Conservation (phyloP, 2,113 vertebrate species). For the Turdus rufiventris region DNA sequence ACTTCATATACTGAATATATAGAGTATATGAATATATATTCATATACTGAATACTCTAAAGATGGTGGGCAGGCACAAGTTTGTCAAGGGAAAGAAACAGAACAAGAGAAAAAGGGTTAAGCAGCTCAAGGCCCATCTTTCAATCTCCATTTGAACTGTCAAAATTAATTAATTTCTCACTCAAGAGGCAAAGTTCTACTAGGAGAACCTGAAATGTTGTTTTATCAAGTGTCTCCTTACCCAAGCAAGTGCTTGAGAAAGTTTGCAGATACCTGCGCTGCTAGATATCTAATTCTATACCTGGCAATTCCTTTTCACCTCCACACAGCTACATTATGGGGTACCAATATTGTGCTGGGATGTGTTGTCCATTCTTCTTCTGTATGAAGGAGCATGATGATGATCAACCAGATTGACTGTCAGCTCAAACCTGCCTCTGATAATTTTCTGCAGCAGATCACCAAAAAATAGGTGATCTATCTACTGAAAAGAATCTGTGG, state of each 20-base stretch:
- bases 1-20: too few relatives aligned
- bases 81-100: background rate
- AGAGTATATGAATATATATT: too few relatives aligned
- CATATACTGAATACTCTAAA: too few relatives aligned
- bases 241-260: background rate
- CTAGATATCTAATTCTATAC: background rate
- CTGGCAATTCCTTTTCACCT: background rate
- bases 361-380: background rate
- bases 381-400: rapidly evolving
- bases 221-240: background rate
- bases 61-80: background rate
- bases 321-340: background rate
- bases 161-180: background rate
- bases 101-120: background rate
- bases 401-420: background rate
- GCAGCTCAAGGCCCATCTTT: background rate
- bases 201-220: background rate
- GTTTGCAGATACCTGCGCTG: background rate
- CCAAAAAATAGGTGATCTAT: background rate
- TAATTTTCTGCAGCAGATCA: background rate
- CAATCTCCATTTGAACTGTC: background rate
- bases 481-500: background rate
- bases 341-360: background rate
- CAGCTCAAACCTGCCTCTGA: background rate
- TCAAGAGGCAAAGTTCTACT: background rate